These are phyloP conservation scores for Epinotia nisella DNA, from an alignment of 2,888 invertebrate genomes.

Conservation along the genomic window DNA sequence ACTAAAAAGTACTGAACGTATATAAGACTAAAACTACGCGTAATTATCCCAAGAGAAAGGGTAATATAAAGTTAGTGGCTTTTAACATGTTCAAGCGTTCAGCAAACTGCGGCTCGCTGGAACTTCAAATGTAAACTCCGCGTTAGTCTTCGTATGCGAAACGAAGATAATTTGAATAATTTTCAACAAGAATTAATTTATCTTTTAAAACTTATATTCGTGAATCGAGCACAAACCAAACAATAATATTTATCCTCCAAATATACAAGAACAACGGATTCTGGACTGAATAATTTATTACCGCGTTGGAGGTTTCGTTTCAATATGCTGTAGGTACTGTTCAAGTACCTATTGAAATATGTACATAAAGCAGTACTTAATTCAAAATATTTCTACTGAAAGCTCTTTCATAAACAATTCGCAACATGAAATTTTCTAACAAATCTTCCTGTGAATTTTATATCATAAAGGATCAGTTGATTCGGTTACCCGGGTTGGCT, in stretches of 20 bases:
- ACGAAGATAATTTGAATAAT: slow-evolving; percentile 65
- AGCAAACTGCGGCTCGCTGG: slow-evolving; percentile 70
- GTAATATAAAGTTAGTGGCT: slow-evolving; percentile 76
- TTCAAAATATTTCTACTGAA: background rate
- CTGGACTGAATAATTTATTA: slow-evolving; percentile 24
- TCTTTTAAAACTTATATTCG: slow-evolving; percentile 39
- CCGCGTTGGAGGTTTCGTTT: slow-evolving; percentile 9
- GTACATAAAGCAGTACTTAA: background rate
- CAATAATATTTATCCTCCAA: slow-evolving; percentile 39
- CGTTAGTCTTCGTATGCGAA: slow-evolving; percentile 56
- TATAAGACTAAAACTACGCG: slow-evolving; percentile 57
- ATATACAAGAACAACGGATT: slow-evolving; percentile 24
- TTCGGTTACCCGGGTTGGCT: background rate
- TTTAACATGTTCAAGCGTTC: slow-evolving; percentile 75
- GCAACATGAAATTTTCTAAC: background rate
- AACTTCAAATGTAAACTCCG: slow-evolving; percentile 69
- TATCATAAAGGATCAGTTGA: background rate
- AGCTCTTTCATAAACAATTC: background rate
- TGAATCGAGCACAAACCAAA: slow-evolving; percentile 27
- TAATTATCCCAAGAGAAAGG: slow-evolving; percentile 69
- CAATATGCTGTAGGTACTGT: background rate
- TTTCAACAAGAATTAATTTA: slow-evolving; percentile 48
- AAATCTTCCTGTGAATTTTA: background rate
- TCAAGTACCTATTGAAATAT: background rate
- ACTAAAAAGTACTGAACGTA: slow-evolving; percentile 44